Conservation (phyloP, 2,797 vertebrate species). For the Eupleurogrammus muticus region DNA sequence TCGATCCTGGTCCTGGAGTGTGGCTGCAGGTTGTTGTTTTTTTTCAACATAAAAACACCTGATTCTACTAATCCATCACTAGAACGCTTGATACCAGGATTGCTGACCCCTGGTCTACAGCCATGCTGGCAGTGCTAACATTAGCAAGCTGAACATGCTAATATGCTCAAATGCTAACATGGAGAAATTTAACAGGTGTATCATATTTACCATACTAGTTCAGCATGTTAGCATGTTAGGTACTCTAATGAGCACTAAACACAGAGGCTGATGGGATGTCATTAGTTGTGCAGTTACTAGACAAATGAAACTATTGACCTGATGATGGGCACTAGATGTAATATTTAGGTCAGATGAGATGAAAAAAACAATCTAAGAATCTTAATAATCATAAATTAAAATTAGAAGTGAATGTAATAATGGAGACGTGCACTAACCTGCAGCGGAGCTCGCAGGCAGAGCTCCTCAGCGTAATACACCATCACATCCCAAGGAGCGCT, state of each 20-base stretch:
- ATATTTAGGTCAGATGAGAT: not conserved
- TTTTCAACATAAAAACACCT: no score
- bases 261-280: not conserved
- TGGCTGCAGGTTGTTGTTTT: no score
- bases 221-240: not conserved
- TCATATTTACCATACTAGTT: not conserved
- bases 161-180: not conserved
- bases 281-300: not conserved
- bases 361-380: not conserved
- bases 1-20: no score
- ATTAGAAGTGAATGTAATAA: not conserved
- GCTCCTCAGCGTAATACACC: constrained; percentile 84
- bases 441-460: constrained; percentile 82
- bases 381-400: not conserved
- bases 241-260: not conserved
- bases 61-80: no score
- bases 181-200: not conserved
- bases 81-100: no score
- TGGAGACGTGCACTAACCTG: constrained; percentile 71
- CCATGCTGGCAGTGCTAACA: not conserved
- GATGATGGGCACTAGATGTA: not conserved
- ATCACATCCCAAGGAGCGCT: constrained; percentile 84
- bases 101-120: no score
- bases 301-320: not conserved
- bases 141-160: not conserved